Conservation (phyloP, 1,140 invertebrate species). For the Vanessa atalanta region DNA sequence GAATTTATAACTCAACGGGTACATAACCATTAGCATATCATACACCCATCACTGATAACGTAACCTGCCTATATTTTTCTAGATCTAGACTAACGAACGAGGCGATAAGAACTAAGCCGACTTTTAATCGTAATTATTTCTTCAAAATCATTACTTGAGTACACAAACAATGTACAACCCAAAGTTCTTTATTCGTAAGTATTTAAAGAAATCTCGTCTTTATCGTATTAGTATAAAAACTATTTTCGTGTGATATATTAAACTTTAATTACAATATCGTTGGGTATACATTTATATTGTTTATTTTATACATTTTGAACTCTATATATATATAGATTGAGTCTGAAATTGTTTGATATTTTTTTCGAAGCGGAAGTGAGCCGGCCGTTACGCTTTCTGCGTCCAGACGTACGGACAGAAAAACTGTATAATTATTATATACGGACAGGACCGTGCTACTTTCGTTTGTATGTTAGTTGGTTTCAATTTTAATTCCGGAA, state of each 20-base stretch:
- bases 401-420: conserved; percentile 59
- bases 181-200: conserved; percentile 21
- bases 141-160: conserved; percentile 48
- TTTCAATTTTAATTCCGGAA: conserved; percentile 48
- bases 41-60: not conserved
- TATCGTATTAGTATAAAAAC: conserved; percentile 15
- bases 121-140: conserved; percentile 58
- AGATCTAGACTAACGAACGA: conserved; percentile 44
- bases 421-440: conserved; percentile 72
- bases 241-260: conserved; percentile 18
- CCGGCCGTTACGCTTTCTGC: conserved; percentile 69
- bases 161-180: conserved; percentile 34
- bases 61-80: not conserved
- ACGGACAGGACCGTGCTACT: conserved; percentile 68
- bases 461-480: conserved; percentile 55
- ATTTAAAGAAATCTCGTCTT: conserved; percentile 10
- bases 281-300: conserved; percentile 34
- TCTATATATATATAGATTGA: conserved; percentile 30
- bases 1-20: too few relatives aligned
- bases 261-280: conserved; percentile 25
- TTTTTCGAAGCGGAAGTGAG: conserved; percentile 60
- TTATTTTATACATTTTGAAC: conserved; percentile 24
- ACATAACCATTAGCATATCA: not conserved
- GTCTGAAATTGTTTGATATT: conserved; percentile 23
- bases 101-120: conserved; percentile 45